Conservation (phyloP, 1,140 invertebrate genomes). For the Aphelinus atriplicis region DNA sequence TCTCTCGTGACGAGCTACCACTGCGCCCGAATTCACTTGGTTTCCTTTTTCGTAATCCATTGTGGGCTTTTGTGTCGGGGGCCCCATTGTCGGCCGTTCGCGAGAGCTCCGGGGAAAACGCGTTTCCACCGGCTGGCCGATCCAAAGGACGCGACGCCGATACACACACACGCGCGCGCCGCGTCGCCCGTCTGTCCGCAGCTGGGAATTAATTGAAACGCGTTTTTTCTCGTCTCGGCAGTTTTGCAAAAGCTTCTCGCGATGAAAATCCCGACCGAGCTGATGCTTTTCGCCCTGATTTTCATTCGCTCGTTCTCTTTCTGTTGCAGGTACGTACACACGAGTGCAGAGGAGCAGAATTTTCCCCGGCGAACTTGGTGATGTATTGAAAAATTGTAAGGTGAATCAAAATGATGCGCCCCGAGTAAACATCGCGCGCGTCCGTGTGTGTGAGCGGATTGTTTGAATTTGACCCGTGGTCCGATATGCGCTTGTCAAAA, state of each 20-base stretch:
- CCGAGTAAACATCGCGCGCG: too few species aligned
- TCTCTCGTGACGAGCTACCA: too few species aligned
- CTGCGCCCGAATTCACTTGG: constrained; percentile 51
- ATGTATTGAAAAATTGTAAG: too few species aligned
- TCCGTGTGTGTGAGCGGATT: too few species aligned
- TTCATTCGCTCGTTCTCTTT: constrained; percentile 3
- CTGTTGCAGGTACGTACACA: constrained; percentile 32
- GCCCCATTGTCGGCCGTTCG: constrained; percentile 42
- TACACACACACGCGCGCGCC: not conserved
- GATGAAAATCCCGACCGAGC: constrained; percentile 1
- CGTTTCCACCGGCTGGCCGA: too few species aligned
- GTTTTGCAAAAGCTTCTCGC: not conserved
- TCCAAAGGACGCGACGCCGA: not conserved
- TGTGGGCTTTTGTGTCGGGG: constrained; percentile 47
- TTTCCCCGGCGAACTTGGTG: too few species aligned
- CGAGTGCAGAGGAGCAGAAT: not conserved
- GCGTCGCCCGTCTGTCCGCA: not conserved
- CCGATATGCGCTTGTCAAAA: too few species aligned
- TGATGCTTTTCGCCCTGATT: not conserved
- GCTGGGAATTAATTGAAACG: not conserved
- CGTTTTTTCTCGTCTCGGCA: constrained; percentile 23
- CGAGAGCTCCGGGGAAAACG: too few species aligned
- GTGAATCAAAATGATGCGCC: too few species aligned
- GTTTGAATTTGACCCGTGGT: too few species aligned
- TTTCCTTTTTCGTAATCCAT: constrained; percentile 56